Conservation (phyloP, 2,797 vertebrate genomes). For the Tokudaia muenninki region DNA sequence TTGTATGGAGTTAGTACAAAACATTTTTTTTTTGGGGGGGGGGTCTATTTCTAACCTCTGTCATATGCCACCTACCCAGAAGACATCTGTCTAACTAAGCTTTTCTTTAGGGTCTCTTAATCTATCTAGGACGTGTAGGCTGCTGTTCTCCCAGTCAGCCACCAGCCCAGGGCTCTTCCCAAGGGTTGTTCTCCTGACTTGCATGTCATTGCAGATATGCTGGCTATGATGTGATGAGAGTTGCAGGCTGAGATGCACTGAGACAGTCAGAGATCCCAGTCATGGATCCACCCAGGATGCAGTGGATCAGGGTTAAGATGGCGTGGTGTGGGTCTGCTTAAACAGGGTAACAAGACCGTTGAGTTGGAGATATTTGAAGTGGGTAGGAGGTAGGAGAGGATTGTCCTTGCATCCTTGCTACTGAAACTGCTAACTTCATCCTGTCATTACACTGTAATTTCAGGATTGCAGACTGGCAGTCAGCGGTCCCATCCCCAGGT, state of each 20-base stretch:
- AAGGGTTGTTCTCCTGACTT: not conserved
- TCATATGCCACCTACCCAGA: constrained; percentile 45
- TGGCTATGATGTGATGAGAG: not conserved
- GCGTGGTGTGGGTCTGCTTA: not conserved
- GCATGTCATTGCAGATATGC: not conserved
- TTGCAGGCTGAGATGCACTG: not conserved
- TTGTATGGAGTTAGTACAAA: constrained; percentile 56
- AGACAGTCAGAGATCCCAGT: not conserved
- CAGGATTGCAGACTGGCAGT: not conserved
- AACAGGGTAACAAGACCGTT: not conserved
- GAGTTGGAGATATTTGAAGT: not conserved
- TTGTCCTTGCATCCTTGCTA: not conserved
- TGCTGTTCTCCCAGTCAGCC: not conserved
- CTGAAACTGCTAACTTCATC: not conserved
- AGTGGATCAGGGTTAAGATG: not conserved
- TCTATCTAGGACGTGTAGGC: not conserved
- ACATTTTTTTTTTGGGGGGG: not conserved
- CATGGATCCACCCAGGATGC: not conserved
- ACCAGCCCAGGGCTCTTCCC: not conserved
- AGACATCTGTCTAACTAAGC: not conserved
- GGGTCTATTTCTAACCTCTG: constrained; percentile 56
- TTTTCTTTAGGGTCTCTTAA: constrained; percentile 9
- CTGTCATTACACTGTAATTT: not conserved
- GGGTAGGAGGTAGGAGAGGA: not conserved
- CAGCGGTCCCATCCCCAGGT: not conserved